Evolutionary conservation across 2,888 invertebrate genomes (phyloP).

Genomic region (Tetragonisca angustula): DNA sequence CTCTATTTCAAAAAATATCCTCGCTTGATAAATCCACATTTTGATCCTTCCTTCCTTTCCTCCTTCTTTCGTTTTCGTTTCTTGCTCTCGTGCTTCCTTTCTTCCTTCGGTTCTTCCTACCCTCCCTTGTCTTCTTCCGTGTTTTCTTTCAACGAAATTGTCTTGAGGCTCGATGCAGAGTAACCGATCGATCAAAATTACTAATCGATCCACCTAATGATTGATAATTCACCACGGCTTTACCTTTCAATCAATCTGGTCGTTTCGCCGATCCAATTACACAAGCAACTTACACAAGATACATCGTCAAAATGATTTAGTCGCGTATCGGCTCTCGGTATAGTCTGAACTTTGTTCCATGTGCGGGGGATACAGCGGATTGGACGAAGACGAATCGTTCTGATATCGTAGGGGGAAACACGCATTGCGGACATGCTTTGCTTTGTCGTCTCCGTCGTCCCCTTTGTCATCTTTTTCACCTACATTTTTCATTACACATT

Average conservation of each 20-base stretch:
- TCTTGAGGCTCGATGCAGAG: not conserved
- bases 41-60: not conserved
- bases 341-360: constrained; percentile 78
- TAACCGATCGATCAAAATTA: no score
- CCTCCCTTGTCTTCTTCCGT: not conserved
- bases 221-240: not conserved
- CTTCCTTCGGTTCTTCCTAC: not conserved
- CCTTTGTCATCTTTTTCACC: not conserved
- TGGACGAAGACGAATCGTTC: constrained; percentile 73
- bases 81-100: not conserved
- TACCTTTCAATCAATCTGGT: not conserved
- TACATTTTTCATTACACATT: not conserved
- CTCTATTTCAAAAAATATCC: not conserved
- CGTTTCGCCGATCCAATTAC: constrained; percentile 4
- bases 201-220: not conserved
- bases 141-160: no score
- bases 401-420: constrained; percentile 78
- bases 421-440: constrained; percentile 78
- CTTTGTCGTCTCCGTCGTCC: constrained; percentile 16
- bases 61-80: no score
- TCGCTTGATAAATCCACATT: constrained; percentile 13
- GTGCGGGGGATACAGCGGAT: constrained; percentile 74
- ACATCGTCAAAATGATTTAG: constrained; percentile 70
- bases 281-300: constrained; percentile 67
- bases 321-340: constrained; percentile 75